Evolutionary conservation across 2,113 vertebrate genomes (phyloP).

Genomic region (Dinomys branickii): DNA sequence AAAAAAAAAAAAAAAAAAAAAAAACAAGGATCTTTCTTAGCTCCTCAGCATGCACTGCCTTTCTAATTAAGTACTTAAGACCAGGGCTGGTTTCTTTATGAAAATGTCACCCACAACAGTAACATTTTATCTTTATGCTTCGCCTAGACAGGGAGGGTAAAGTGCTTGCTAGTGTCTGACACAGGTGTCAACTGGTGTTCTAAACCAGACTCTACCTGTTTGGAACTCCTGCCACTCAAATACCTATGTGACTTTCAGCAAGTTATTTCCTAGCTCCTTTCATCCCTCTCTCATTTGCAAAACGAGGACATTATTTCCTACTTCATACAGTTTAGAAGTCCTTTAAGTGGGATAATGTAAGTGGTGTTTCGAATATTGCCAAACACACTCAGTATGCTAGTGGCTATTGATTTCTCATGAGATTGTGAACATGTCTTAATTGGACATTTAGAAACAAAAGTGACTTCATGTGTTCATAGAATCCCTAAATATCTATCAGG

Average conservation of each 20-base stretch:
- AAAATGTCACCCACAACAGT: not conserved
- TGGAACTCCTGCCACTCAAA: not conserved
- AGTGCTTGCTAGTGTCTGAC: not conserved
- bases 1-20: not conserved
- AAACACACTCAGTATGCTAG: not conserved
- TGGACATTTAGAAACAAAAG: conserved; percentile 47
- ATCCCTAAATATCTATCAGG: not conserved
- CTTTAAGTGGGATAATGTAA: conserved; percentile 16
- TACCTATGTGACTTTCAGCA: not conserved
- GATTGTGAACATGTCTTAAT: conserved; percentile 49
- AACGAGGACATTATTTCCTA: not conserved
- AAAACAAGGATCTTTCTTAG: not conserved
- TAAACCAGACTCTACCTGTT: not conserved
- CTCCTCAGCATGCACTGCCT: not conserved
- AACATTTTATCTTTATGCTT: conserved; percentile 29
- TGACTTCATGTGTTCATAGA: not conserved
- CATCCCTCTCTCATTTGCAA: not conserved
- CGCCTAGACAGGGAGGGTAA: not conserved
- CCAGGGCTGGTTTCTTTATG: not conserved
- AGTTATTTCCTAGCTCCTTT: not conserved
- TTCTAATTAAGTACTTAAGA: conserved; percentile 2
- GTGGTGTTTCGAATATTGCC: not conserved
- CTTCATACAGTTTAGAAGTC: not conserved
- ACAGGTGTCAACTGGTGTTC: not conserved
- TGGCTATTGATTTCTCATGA: conserved; percentile 55